A percentile compares a stretch with the other conserved stretches of the same genome.
Conservation (phyloP, 2,113 vertebrate genomes). For the Anseranas semipalmata region DNA sequence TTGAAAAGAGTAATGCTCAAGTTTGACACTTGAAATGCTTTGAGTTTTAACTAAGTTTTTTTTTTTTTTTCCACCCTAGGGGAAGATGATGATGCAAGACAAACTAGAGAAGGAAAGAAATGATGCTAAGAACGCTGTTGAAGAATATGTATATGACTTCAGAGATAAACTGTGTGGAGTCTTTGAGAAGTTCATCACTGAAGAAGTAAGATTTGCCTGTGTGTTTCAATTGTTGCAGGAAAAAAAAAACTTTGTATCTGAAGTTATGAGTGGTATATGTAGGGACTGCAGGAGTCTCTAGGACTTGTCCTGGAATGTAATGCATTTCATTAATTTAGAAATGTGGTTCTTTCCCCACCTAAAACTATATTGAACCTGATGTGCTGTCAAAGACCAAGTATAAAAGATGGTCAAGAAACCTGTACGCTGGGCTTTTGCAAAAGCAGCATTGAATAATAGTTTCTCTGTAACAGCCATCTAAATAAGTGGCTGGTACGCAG, state of each 20-base stretch:
- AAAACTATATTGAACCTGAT: not conserved
- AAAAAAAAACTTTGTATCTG: not conserved
- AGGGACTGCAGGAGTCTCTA: not conserved
- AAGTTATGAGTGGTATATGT: not conserved
- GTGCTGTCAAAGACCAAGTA: not conserved
- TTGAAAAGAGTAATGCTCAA: not conserved
- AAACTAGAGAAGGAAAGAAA: conserved; percentile 94
- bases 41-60: not conserved
- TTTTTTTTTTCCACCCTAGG: conserved; percentile 65
- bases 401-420: not conserved
- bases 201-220: conserved; percentile 77
- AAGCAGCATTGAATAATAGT: not conserved
- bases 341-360: not conserved
- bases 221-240: not conserved
- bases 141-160: conserved; percentile 95
- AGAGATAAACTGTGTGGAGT: conserved; percentile 88
- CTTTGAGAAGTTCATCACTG: conserved; percentile 89
- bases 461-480: not conserved
- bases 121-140: conserved; percentile 94
- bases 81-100: conserved; percentile 95
- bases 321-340: not conserved
- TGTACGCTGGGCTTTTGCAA: not conserved
- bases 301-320: not conserved
- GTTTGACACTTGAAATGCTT: not conserved
- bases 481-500: not conserved